Base-by-base conservation (phyloP, 1,140 invertebrate genomes). In the Carposina sasakii region DNA sequence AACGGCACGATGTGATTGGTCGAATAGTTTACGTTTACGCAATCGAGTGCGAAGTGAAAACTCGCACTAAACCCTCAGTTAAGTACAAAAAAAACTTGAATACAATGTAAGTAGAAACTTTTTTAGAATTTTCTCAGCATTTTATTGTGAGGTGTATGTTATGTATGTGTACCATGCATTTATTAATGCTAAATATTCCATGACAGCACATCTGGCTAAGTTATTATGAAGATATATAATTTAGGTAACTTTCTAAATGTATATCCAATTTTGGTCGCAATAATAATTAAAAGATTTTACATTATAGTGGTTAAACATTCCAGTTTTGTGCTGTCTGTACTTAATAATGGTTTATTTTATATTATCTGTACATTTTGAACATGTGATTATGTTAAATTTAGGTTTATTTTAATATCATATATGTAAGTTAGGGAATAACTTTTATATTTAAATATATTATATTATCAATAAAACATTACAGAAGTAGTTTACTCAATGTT, bases 251-350 rank as follows among this genome's bases (percentile, higher is more conserved):
- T n/a, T n/a, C n/a, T n/a, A n/a, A n/a, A n/a, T n/a, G n/a, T n/a
- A n/a, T n/a, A n/a, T n/a, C n/a, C n/a, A n/a, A n/a, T n/a, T n/a
- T n/a, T n/a, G n/a, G n/a, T 28, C 12, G 24, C 6, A 28, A 28
- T 6, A 6, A 28, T 28, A 28, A 28, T 6, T 6, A 28, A 28
- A 28, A 28, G 6, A 28, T 6, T 28, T 28, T 28, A 6, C 12
- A 28, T 6, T 28, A 6, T 28, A 28, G 6, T 36, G 16, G 15
- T 36, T 36, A 16, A 72, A 75, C 76, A 79, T 81, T 84, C 76
- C 78, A 76, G 69, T 59, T 59, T 60, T 68, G 73, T 79, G 75
- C 76, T 83, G 76, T 81, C 65, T 70, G 63, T 83, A 84, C 77
- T 81, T 84, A 84, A 79, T 61, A 60, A 45, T 20, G 42, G 40